Base-by-base conservation (phyloP, 2,888 invertebrate genomes). In the Chironomus riparius region DNA sequence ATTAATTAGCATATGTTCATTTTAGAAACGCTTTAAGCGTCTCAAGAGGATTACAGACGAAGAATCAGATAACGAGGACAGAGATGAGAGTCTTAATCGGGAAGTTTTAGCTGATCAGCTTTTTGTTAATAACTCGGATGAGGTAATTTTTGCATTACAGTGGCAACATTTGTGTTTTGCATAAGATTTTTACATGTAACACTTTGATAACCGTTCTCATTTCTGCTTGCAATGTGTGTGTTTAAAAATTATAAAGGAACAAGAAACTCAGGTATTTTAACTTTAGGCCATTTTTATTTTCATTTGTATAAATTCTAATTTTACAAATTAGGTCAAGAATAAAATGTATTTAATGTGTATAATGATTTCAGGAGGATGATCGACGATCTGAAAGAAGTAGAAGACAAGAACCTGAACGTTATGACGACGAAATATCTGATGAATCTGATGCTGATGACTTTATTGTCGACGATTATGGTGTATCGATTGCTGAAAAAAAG, bases 381-480 rank as follows among this genome's bases (percentile, higher is more conserved):
- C 86, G 90, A 77, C 87, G 90, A 68, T 92, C 93, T 22, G 93
- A 92, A 80, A 84, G 88, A 1, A 88, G 88, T 78, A 88, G 89
- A 56, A 86, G 68, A 89, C 86, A 86, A 0, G 88, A 90, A 72
- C 87, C 87, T 1, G 91, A 89, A 73, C 87, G 89, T 47, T 91
- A 89, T 81, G 92, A 91, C 78, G 93, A 93, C 78, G 92, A 91
- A 50, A 93, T 93, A 79, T 89, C 91, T 77, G 92, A 93, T 78
- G 90, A 91, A 79, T 93, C 93, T 0, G 94, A 95, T 82, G 93
- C 93, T 3, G 97, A 97, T 86, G 97, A 97, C 83, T 99, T 99
- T 82, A 98, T 99, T 81, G 98, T 98, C 0, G 97, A 97, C 81
- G 97, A 97, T 81, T 95, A 98, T 80, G 97, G 94, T 0, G 87